Conservation (phyloP, 2,888 invertebrate species). For the Dichetophora obliterata region DNA sequence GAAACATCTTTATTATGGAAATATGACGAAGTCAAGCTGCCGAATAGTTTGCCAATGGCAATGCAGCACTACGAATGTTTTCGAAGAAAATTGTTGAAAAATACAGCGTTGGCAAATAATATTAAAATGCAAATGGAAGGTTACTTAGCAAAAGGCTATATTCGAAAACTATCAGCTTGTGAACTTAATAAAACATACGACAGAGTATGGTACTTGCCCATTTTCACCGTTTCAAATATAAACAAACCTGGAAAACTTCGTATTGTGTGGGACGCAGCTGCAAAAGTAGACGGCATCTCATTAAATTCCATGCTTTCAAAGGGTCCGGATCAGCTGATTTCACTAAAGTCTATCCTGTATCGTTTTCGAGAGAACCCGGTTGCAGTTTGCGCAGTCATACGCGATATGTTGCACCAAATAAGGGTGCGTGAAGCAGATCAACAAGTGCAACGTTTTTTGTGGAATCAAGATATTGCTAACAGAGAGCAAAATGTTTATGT, state of each 20-base stretch:
- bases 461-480: slow-evolving; percentile 24
- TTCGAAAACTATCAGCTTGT: slow-evolving; percentile 30
- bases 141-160: slow-evolving; percentile 47
- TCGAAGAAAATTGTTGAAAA: neutral
- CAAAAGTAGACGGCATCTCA: slow-evolving; percentile 3
- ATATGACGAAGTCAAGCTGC: too few relatives aligned
- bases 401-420: slow-evolving; percentile 45
- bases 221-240: slow-evolving; percentile 52
- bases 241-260: slow-evolving; percentile 50
- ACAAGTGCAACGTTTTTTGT: slow-evolving; percentile 43
- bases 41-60: slow-evolving; percentile 28
- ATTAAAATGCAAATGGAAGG: slow-evolving; percentile 26
- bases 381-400: slow-evolving; percentile 40
- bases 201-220: slow-evolving; percentile 49
- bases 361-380: slow-evolving; percentile 18
- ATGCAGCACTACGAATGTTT: slow-evolving; percentile 11
- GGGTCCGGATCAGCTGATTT: slow-evolving; percentile 22
- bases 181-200: neutral
- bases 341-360: slow-evolving; percentile 14
- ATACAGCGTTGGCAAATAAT: slow-evolving; percentile 15
- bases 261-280: slow-evolving; percentile 38
- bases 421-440: slow-evolving; percentile 3
- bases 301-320: slow-evolving; percentile 29
- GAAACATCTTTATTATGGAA: slow-evolving; percentile 38
- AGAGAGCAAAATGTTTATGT: slow-evolving; percentile 36